A percentile compares a stretch with the other conserved stretches of the same genome.
These are phyloP conservation scores for Anableps anableps DNA, from an alignment of 2,797 vertebrate species.

Conservation along the genomic window DNA sequence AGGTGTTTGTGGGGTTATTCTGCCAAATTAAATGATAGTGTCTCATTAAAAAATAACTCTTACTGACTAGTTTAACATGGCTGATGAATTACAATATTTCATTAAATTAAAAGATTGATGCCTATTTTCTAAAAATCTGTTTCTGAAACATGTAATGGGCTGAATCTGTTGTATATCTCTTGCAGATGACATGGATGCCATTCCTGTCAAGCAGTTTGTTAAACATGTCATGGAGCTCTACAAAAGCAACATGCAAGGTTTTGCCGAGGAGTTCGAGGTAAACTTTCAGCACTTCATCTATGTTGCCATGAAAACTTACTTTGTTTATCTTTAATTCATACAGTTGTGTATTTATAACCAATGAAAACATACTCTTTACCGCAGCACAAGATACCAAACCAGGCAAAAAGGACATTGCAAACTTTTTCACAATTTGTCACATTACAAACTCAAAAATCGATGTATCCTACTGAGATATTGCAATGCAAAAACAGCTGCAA, in stretches of 20 bases:
- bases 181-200: constrained; percentile 97
- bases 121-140: background rate
- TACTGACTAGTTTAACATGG: background rate
- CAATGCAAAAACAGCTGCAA: background rate
- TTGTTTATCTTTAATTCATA: background rate
- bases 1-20: constrained; percentile 24
- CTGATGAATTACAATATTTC: constrained; percentile 23
- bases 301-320: background rate
- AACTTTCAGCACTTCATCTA: background rate
- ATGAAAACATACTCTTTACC: constrained; percentile 10
- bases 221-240: constrained; percentile 97
- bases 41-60: constrained; percentile 11
- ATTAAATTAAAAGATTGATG: constrained; percentile 1
- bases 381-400: constrained; percentile 6
- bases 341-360: constrained; percentile 3
- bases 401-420: background rate
- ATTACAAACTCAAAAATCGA: background rate
- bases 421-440: background rate
- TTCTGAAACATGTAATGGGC: background rate
- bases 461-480: background rate
- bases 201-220: constrained; percentile 94
- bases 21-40: background rate
- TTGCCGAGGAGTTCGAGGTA: constrained; percentile 98
- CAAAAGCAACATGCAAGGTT: constrained; percentile 95
- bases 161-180: constrained; percentile 28